Evolutionary conservation across 1,140 invertebrate genomes (phyloP).

Genomic region (Drosophila persimilis): DNA sequence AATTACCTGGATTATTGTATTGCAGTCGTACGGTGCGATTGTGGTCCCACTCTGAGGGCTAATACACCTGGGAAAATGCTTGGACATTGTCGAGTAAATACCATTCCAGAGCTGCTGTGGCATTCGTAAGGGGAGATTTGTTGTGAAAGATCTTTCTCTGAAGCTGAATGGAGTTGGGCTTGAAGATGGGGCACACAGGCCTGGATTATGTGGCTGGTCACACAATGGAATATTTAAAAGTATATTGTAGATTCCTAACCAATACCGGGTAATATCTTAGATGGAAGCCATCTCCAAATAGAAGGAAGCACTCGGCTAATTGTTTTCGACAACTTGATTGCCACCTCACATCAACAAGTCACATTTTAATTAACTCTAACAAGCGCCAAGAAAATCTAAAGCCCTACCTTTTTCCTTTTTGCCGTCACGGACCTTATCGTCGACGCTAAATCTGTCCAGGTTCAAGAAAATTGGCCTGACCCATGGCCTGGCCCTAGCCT

Average conservation of each 20-base stretch:
- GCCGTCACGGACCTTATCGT: slow-evolving; percentile 27
- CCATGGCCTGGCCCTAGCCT: slow-evolving; percentile 6
- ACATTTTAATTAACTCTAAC: slow-evolving; percentile 75
- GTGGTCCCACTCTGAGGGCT: slow-evolving; percentile 12
- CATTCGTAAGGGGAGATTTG: slow-evolving; percentile 16
- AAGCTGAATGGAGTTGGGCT: no score
- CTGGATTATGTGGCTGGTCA: slow-evolving; percentile 28
- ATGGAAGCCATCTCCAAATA: no score
- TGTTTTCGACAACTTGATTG: slow-evolving; percentile 44
- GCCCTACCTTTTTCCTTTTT: slow-evolving; percentile 45
- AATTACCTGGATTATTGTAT: slow-evolving; percentile 79
- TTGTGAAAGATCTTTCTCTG: slow-evolving; percentile 16
- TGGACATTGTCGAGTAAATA: slow-evolving; percentile 25
- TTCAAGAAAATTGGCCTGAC: slow-evolving; percentile 47
- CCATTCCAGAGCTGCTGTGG: slow-evolving; percentile 12
- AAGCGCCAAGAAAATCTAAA: slow-evolving; percentile 33
- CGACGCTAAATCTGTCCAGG: slow-evolving; percentile 46
- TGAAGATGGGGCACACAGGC: neutral
- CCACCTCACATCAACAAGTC: slow-evolving; percentile 50
- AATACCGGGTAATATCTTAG: neutral
- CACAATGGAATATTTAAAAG: slow-evolving; percentile 13
- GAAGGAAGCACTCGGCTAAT: slow-evolving; percentile 28
- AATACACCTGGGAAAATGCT: slow-evolving; percentile 73
- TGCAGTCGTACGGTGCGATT: slow-evolving; percentile 54
- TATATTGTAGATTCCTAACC: slow-evolving; percentile 9